A percentile compares a stretch with the other conserved stretches of the same genome.
phyloP scores from a whole-genome alignment of 37 sponge, comb jelly and placozoan species.

The Axinella damicornis region DNA sequence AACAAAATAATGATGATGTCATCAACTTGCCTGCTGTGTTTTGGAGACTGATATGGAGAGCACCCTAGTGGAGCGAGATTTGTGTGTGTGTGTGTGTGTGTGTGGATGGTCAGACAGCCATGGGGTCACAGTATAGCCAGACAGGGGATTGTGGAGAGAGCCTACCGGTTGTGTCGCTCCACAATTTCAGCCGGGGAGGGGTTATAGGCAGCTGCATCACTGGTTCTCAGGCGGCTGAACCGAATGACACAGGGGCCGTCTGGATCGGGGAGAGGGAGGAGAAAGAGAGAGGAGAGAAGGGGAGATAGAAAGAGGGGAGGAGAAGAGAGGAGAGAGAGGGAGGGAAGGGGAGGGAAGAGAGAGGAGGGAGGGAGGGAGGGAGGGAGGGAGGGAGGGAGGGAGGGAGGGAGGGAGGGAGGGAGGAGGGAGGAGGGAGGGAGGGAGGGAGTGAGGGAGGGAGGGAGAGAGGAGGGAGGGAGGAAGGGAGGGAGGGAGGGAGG shows the following conservation, averaged over 20 bases:
- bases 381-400: background rate
- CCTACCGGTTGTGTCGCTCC: slow-evolving; percentile 66
- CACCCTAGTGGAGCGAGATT: slow-evolving; percentile 9
- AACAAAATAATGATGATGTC: background rate
- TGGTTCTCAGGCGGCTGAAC: slow-evolving; percentile 54
- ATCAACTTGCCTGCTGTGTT: slow-evolving; percentile 4
- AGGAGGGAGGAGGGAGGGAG: no score
- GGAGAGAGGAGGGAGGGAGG: no score
- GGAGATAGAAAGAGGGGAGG: background rate
- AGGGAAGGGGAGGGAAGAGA: no score
- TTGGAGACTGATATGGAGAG: slow-evolving; percentile 17
- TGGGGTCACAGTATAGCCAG: no score
- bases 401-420: background rate
- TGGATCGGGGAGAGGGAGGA: background rate
- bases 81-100: no score
- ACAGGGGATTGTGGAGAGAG: no score
- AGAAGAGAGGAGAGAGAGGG: no score
- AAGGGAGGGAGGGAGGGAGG: no score
- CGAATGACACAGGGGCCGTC: slow-evolving; percentile 78
- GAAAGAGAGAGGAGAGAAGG: background rate
- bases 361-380: background rate
- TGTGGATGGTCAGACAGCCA: no score
- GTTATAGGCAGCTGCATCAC: slow-evolving; percentile 23
- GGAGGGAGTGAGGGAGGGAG: no score
- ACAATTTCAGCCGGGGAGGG: slow-evolving; percentile 80